A percentile compares a stretch with the other conserved stretches of the same genome.
phyloP scores from a whole-genome alignment of 2,113 vertebrate species.

The Caracal caracal region DNA sequence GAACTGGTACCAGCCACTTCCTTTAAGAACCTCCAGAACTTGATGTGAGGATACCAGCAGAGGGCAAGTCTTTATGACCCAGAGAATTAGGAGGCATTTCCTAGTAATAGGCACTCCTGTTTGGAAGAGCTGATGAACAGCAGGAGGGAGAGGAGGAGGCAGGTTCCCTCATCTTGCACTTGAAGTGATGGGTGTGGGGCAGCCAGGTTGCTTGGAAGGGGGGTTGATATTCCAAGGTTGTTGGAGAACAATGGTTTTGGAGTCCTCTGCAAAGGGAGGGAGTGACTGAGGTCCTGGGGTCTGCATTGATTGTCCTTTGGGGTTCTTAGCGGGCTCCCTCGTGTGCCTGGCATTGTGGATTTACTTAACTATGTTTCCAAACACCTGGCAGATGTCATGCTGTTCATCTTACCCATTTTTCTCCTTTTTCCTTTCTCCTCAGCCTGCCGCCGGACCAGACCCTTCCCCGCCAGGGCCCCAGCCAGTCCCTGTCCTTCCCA shows the following conservation, averaged over 20 bases:
- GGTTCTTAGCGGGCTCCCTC: not conserved
- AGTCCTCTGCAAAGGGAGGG: not conserved
- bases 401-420: not conserved
- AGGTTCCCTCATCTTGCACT: not conserved
- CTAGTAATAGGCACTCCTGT: not conserved
- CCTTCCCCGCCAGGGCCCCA: conserved; percentile 91
- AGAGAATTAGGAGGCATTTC: not conserved
- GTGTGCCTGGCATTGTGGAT: not conserved
- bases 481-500: conserved; percentile 87
- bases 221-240: not conserved
- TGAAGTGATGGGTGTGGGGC: not conserved
- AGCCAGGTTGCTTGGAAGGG: not conserved
- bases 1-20: not conserved
- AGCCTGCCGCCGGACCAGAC: conserved; percentile 90
- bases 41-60: not conserved
- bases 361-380: not conserved
- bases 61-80: not conserved
- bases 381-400: not conserved
- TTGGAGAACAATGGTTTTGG: not conserved
- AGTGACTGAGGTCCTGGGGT: not conserved
- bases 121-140: not conserved
- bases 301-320: not conserved
- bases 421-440: not conserved
- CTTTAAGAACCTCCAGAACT: not conserved
- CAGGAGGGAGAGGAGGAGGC: not conserved